phyloP scores from a whole-genome alignment of 1,140 invertebrate species.

The Melitaea cinxia region DNA sequence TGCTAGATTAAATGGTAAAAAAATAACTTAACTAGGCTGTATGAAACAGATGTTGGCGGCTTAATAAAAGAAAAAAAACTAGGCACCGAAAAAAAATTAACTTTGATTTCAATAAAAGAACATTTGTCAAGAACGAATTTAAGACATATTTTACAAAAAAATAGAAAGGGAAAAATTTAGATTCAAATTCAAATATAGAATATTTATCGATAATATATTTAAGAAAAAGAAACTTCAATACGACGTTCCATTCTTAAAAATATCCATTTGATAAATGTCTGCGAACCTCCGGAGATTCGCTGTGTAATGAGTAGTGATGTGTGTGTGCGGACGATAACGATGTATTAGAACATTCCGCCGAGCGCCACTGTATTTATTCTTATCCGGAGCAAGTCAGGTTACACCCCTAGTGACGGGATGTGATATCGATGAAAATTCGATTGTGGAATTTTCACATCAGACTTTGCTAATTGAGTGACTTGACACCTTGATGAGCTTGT shows the following conservation, averaged over 20 bases:
- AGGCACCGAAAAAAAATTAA: too few relatives aligned
- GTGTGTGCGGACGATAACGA: slow-evolving; percentile 72
- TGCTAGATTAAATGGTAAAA: too few relatives aligned
- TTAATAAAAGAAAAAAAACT: too few relatives aligned
- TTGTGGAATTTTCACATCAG: slow-evolving; percentile 27
- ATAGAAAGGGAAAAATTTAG: slow-evolving; percentile 4
- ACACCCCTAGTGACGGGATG: slow-evolving; percentile 70
- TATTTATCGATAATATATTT: neutral
- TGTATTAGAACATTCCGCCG: slow-evolving; percentile 77
- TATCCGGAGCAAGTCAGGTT: slow-evolving; percentile 78
- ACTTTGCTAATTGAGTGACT: slow-evolving; percentile 21
- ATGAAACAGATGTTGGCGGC: too few relatives aligned
- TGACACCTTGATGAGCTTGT: slow-evolving; percentile 31
- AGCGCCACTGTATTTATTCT: slow-evolving; percentile 77
- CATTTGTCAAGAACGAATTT: too few relatives aligned
- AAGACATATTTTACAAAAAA: too few relatives aligned
- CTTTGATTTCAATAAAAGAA: too few relatives aligned
- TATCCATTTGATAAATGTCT: slow-evolving; percentile 43
- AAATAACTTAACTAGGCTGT: too few relatives aligned
- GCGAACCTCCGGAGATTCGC: slow-evolving; percentile 44
- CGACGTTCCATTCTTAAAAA: slow-evolving; percentile 27
- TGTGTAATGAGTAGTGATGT: slow-evolving; percentile 46
- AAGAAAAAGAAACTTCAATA: slow-evolving; percentile 19
- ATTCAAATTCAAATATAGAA: slow-evolving; percentile 18
- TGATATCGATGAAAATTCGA: slow-evolving; percentile 43